A percentile compares a stretch with the other conserved stretches of the same genome.
These are phyloP conservation scores for Alitta virens DNA, from an alignment of 2,888 invertebrate species.

Conservation along the genomic window DNA sequence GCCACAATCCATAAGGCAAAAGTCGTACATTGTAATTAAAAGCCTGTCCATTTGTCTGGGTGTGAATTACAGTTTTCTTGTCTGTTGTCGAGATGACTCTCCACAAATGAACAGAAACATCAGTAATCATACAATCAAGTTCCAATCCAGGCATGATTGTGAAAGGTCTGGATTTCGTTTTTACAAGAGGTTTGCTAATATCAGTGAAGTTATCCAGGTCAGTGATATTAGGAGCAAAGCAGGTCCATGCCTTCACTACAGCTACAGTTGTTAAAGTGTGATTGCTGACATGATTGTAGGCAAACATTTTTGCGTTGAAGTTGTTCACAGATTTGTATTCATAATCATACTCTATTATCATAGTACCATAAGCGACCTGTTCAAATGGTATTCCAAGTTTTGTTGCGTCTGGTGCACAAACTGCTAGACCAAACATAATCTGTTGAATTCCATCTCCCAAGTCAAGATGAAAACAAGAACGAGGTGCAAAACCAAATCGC, in stretches of 20 bases:
- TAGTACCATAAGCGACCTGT: neutral
- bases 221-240: neutral
- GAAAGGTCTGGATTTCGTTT: slow-evolving; percentile 1
- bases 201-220: neutral
- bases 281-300: slow-evolving; percentile 5
- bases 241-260: slow-evolving; percentile 1
- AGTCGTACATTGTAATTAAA: neutral
- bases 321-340: neutral
- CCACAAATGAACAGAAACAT: neutral
- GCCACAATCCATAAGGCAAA: neutral
- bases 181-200: neutral
- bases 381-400: neutral
- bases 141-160: neutral
- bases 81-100: neutral
- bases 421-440: neutral
- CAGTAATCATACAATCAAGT: slow-evolving; percentile 2
- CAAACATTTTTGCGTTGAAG: slow-evolving; percentile 1
- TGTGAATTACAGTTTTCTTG: neutral
- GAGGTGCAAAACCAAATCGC: neutral
- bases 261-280: neutral
- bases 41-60: neutral
- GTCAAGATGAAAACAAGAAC: neutral
- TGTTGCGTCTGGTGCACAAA: neutral
- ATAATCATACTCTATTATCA: neutral
- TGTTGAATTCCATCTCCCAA: neutral